A percentile compares a stretch with the other conserved stretches of the same genome.
These are phyloP conservation scores for Procavia capensis DNA, from an alignment of 2,113 vertebrate species.

Conservation along the genomic window DNA sequence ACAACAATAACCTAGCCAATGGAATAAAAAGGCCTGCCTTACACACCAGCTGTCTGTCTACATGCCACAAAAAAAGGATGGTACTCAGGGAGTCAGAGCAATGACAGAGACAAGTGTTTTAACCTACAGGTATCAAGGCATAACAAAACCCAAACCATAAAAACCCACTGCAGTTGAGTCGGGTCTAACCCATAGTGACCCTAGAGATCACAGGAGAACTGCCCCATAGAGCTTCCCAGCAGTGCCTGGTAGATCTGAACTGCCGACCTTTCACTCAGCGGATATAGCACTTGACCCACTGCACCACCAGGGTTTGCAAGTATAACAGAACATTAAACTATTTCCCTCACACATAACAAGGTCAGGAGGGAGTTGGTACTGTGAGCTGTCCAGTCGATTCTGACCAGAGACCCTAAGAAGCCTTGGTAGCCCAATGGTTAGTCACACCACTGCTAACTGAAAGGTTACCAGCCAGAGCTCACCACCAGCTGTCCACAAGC, in stretches of 20 bases:
- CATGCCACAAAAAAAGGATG: neutral
- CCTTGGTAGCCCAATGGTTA: neutral
- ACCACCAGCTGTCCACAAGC: neutral
- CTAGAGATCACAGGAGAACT: no score
- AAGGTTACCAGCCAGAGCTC: neutral
- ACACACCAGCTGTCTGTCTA: neutral
- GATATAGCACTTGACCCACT: no score
- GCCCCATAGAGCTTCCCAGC: no score
- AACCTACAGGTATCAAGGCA: neutral
- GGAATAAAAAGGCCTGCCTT: neutral
- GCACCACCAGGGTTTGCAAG: no score
- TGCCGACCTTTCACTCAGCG: no score
- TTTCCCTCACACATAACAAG: neutral
- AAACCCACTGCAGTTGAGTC: no score
- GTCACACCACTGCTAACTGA: neutral
- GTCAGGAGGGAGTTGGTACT: rapidly evolving
- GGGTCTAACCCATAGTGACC: no score
- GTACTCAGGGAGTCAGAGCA: neutral
- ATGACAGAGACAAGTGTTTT: neutral
- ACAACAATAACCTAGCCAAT: neutral
- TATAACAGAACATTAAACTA: neutral
- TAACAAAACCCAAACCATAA: no score
- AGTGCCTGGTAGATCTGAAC: no score
- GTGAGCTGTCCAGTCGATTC: neutral
- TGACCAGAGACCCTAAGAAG: neutral